Evolutionary conservation across 2,113 vertebrate genomes (phyloP), one percentile per base, ranked within the genome.

Genomic region (Protomyctophum bolini): DNA sequence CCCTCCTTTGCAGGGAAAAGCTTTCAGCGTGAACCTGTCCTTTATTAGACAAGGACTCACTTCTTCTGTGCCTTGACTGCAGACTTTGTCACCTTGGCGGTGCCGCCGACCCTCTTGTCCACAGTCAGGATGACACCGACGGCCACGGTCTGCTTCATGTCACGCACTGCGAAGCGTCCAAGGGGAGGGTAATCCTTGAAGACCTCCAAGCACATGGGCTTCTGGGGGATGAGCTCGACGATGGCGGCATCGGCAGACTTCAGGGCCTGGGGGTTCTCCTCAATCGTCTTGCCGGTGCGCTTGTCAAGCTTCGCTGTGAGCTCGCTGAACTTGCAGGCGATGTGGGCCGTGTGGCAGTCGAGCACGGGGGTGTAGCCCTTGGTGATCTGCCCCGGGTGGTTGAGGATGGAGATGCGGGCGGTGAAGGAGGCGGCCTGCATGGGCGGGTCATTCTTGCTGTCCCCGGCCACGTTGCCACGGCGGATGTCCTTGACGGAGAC

Each of bases 81-180:
- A 6, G 33, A 3, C 33, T 41, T 41, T 3, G 33, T 41, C 33
- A 41, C 33, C 33, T 41, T 41, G 33, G 33, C 33, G 33, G 33
- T 6, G 33, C 33, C 33, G 33, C 33, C 5, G 33, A 6, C 33
- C 33, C 5, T 41, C 33, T 41, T 41, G 33, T 90, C 86, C 2
- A 90, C 82, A 0, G 77, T 74, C 83, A 88, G 88, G 83, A 88
- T 88, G 63, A 90, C 86, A 1, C 86, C 88, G 10, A 89, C 88
- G 29, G 88, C 88, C 12, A 89, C 88, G 3, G 88, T 88, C 86
- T 89, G 88, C 75, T 82, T 86, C 86, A 88, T 89, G 79, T 88
- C 86, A 78, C 84, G 87, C 48, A 88, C 86, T 63, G 88, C 86
- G 49, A 90, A 41, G 2, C 33, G 33, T 88, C 88, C 88, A 56